Base-by-base conservation (phyloP, 1,140 invertebrate genomes). In the Andrena cerasifolii region DNA sequence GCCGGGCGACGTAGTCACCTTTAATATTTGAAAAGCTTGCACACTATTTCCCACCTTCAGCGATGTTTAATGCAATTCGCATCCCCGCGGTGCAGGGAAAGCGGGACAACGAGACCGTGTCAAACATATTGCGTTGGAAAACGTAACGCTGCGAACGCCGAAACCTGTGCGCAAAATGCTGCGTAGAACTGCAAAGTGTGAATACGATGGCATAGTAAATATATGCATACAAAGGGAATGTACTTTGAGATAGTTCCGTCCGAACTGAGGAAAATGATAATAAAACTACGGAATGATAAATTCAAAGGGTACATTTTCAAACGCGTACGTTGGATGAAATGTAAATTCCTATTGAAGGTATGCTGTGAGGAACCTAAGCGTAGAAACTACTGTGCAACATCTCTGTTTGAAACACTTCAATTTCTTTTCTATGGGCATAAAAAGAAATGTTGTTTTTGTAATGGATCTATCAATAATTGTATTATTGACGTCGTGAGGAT, bases 1-100 rank as follows among this genome's bases (percentile, higher is more conserved):
- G 1, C 18, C 2, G 1, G 1, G 18, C 3, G n/a, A 3, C 33
- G 36, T 18, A 10, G 3, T n/a, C 1, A 4, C 18, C 40, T 59
- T 72, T 36, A 72, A 72, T 62, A 61, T 61, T 72, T 72, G 21
- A 73, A 68, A 40, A 61, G 47, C 1, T 14, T 3, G 5, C 2
- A 2, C 10, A 14, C 21, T 28, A 12, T 26, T 24, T 21, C 7
- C 45, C 4, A 28, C 0, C 24, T 59, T 47, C 21, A 14, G 28
- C 10, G 16, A 73, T 47, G 16, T 51, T 73, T 63, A 51, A 73
- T 63, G 45, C 31, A 63, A 73, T 53, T 62, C 47, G 45, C 18
- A 51, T 63, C 58, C 8, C 33, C n/a, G 45, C 0, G 8, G 21
- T 12, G 14, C 5, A 16, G 10, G n/a, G 31, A 5, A 51, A 61